These are phyloP conservation scores for Ostrea denselamellosa DNA, from an alignment of 1,140 invertebrate genomes.

Conservation along the genomic window DNA sequence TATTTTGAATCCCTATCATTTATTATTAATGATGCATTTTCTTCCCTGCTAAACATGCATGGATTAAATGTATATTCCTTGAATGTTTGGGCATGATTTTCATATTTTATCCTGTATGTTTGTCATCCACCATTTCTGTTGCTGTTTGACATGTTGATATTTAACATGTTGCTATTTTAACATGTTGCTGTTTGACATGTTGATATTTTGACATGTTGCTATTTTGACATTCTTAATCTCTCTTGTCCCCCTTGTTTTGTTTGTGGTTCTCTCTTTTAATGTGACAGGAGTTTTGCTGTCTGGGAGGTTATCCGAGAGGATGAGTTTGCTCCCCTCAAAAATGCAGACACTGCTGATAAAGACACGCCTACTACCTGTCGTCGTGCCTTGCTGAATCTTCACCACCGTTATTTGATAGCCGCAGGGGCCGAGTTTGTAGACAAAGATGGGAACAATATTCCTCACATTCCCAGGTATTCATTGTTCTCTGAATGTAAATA, in stretches of 20 bases:
- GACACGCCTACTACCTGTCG: conserved; percentile 94
- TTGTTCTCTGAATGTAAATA: too few species aligned
- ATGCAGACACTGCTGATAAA: conserved; percentile 90
- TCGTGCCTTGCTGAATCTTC: conserved; percentile 88
- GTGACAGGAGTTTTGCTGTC: conserved; percentile 88
- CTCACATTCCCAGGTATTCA: conserved; percentile 80
- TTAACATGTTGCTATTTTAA: background rate
- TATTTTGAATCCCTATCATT: background rate
- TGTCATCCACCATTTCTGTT: background rate
- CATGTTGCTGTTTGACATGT: background rate
- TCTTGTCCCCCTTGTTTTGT: conserved; percentile 61
- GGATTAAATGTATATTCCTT: background rate
- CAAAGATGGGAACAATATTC: conserved; percentile 79
- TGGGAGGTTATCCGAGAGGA: conserved; percentile 95
- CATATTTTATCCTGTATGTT: background rate
- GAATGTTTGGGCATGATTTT: background rate
- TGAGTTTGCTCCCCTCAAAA: conserved; percentile 98
- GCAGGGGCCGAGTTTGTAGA: conserved; percentile 88
- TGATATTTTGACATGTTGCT: background rate
- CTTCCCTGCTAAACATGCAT: background rate
- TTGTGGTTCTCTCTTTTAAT: conserved; percentile 70
- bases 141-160: background rate
- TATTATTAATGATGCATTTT: background rate
- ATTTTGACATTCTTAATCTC: conserved; percentile 21
- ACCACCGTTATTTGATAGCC: conserved; percentile 89